Conservation (phyloP, 2,113 vertebrate species). For the Lampris megalopsis region DNA sequence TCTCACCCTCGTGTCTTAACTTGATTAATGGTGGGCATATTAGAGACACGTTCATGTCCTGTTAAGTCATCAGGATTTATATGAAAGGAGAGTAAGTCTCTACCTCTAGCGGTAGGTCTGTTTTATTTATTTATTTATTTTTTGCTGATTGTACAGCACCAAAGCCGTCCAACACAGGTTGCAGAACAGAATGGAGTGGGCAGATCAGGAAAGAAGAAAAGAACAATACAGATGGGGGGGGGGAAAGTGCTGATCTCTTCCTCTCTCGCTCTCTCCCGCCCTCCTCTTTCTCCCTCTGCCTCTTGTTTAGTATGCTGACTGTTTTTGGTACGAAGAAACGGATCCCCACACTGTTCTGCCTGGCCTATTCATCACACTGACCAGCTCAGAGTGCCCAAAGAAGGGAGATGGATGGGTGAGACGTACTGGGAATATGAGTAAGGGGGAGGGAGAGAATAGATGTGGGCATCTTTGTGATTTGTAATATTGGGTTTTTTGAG, state of each 20-base stretch:
- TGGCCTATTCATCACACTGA: constrained; percentile 74
- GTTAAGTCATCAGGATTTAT: constrained; percentile 41
- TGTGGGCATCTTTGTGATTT: constrained; percentile 10
- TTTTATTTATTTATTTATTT: constrained; percentile 31
- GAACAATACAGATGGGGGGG: constrained; percentile 58
- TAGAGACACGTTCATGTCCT: constrained; percentile 26
- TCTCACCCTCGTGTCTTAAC: neutral
- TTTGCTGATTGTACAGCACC: constrained; percentile 55
- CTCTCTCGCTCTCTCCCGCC: constrained; percentile 8
- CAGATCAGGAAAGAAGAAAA: constrained; percentile 65
- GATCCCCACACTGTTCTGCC: constrained; percentile 69
- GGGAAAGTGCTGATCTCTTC: constrained; percentile 71
- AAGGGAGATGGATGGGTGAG: constrained; percentile 51
- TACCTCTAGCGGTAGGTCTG: constrained; percentile 48
- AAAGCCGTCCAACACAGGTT: constrained; percentile 50
- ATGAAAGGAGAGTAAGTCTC: constrained; percentile 19
- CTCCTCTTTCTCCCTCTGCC: constrained; percentile 11
- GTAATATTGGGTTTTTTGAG: no score
- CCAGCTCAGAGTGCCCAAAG: constrained; percentile 50
- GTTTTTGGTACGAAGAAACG: constrained; percentile 62
- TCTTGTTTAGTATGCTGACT: constrained; percentile 67
- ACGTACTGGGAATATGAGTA: constrained; percentile 19
- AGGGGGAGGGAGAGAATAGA: constrained; percentile 22
- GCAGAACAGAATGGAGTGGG: constrained; percentile 73
- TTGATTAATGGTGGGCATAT: constrained; percentile 32